Evolutionary conservation across 2,797 vertebrate species (phyloP), one percentile per base, ranked within the genome.

Genomic region (Arremon aurantiirostris): DNA sequence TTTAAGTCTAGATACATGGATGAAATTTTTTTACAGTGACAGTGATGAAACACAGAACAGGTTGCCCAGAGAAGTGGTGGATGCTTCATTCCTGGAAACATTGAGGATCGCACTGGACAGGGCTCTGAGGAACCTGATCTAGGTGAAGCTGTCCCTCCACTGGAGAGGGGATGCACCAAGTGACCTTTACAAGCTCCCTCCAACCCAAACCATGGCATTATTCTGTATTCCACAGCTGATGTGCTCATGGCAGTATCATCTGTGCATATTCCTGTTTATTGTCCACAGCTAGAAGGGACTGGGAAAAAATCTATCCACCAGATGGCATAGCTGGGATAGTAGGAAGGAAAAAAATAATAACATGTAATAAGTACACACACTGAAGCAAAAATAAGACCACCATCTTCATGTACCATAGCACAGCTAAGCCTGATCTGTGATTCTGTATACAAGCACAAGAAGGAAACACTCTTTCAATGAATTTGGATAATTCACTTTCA

Each of bases 241-340:
- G 20, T 68, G 32, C 37, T 39, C 32, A 5, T 12, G 17, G 55
- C n/a, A 86, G 16, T 42, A 41, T 56, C 4, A 0, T 14, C 14
- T 7, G 24, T 21, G 14, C 17, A 20, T 14, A 84, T 7, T 56
- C 64, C 60, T 39, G 22, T 41, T 50, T 28, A 27, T 27, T 82
- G 64, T 11, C 42, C 75, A 53, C 35, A 89, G 59, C 39, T 41
- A 79, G 20, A 77, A 89, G 0, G 2, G 78, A 65, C 75, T 24
- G 10, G 63, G 68, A 63, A 82, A 69, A 76, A 59, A 72, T 84
- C 60, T 49, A 95, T 96, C 95, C 96, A 96, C 93, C 95, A 96
- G 95, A 95, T 94, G 95, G 95, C 96, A 96, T 28, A 94, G 82
- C 85, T 83, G 69, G 85, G 76, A 95, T 93, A 61, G 61, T 8